Conservation (phyloP, 2,113 vertebrate species). For the Saguinus imperator region DNA sequence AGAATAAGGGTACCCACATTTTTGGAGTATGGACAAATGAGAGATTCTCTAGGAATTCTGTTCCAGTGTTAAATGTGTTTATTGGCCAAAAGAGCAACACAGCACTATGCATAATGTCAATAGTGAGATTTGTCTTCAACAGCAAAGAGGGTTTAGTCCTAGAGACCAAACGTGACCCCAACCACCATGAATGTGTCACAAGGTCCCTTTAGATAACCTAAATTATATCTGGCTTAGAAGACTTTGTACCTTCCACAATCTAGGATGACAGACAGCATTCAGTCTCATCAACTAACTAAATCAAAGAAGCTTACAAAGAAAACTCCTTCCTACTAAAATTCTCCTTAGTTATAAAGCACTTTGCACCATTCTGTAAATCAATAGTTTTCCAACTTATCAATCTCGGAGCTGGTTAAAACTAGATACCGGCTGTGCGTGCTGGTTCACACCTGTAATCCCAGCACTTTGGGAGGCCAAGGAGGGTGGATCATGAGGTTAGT, state of each 20-base stretch:
- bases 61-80: background rate
- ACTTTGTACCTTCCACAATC: background rate
- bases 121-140: background rate
- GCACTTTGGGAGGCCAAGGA: too few relatives aligned
- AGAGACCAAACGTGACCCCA: background rate
- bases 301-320: conserved; percentile 31
- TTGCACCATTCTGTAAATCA: background rate
- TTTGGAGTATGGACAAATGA: background rate
- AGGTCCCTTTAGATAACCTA: background rate
- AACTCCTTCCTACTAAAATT: background rate
- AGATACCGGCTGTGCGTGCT: background rate
- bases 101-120: background rate
- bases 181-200: background rate
- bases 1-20: background rate
- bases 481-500: too few relatives aligned
- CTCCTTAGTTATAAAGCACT: background rate
- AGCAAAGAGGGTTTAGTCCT: background rate
- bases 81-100: background rate
- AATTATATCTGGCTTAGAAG: background rate
- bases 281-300: conserved; percentile 21
- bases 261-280: background rate
- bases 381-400: background rate
- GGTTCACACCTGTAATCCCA: too few relatives aligned
- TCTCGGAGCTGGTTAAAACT: background rate
- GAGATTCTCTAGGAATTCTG: background rate